Evolutionary conservation across 2,888 invertebrate species (phyloP), one percentile per base, ranked within the genome.

Genomic region (Agrotis clavis): DNA sequence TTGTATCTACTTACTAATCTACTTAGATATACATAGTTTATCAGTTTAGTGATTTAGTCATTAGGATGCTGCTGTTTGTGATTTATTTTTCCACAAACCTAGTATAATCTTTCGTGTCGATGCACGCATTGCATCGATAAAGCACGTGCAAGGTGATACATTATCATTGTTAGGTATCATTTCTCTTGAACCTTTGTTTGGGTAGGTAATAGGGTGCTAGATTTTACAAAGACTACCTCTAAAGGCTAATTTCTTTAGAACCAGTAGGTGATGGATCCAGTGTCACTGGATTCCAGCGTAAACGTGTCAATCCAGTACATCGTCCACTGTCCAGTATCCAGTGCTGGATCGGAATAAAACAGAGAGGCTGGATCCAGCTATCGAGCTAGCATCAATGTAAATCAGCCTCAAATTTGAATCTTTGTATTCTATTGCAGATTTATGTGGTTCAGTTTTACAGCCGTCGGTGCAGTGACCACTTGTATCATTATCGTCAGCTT

Each of bases 371-470:
- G 7, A 35, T 35, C 25, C 25, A 25, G 25, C 25, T 25, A n/a
- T n/a, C n/a, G n/a, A n/a, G 25, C 25, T 25, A 25, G 25, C n/a
- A 25, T 25, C 25, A 25, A 25, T 25, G 25, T 25, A 25, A 25
- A 35, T 35, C 35, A 7, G 30, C 5, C 30, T 0, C 18, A 14
- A 3, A 47, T 18, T 53, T 62, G 4, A 2, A 74, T 25, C 19
- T 14, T 2, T 19, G 5, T 9, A 13, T 61, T 68, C 30, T 63
- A 67, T 81, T 82, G 1, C 90, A 98, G 98, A 90, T 97, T 98
- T 87, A 97, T 98, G 97, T 98, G 98, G 98, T 98, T 98, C 88
- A 96, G 97, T 85, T 98, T 98, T 86, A 97, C 98, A 11, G 96
- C 97, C 11, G 94, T 97, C 62, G 98, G 98, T 1, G 97, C 98